phyloP scores from a whole-genome alignment of 2,888 invertebrate species.

The Ceramica pisi region DNA sequence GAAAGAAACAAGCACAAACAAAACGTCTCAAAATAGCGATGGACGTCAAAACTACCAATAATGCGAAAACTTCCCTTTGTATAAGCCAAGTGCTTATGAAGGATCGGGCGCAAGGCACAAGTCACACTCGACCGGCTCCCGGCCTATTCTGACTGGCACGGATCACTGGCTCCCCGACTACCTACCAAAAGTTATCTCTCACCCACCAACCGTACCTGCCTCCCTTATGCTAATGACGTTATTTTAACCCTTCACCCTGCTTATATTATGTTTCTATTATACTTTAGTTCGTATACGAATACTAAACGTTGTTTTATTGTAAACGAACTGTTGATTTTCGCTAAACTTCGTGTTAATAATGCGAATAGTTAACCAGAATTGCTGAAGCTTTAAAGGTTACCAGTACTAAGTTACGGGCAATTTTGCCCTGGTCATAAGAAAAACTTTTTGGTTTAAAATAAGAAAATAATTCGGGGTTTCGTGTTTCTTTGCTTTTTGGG shows the following conservation, averaged over 20 bases:
- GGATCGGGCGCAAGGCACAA: conserved; percentile 33
- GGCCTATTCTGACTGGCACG: conserved; percentile 44
- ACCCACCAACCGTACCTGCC: conserved; percentile 41
- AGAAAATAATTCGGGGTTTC: conserved; percentile 53
- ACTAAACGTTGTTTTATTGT: conserved; percentile 31
- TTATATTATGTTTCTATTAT: conserved; percentile 45
- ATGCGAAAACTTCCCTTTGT: conserved; percentile 36
- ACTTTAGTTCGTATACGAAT: conserved; percentile 44
- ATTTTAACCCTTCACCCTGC: conserved; percentile 47
- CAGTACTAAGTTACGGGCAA: conserved; percentile 12
- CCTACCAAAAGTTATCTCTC: conserved; percentile 63
- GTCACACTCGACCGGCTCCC: conserved; percentile 50
- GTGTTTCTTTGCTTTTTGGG: conserved; percentile 45
- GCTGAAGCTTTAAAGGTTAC: conserved; percentile 14
- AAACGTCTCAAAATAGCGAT: neutral
- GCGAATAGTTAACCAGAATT: conserved; percentile 31
- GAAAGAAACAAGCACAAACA: neutral
- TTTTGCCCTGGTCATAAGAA: conserved; percentile 23
- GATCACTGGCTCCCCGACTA: conserved; percentile 55
- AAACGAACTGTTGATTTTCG: conserved; percentile 46
- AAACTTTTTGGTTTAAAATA: conserved; percentile 51
- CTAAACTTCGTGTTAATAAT: conserved; percentile 38
- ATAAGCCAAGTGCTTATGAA: conserved; percentile 35
- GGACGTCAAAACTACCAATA: conserved; percentile 30
- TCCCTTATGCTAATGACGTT: conserved; percentile 57